Base-by-base conservation (phyloP, 2,797 vertebrate species). In the Falco naumanni region DNA sequence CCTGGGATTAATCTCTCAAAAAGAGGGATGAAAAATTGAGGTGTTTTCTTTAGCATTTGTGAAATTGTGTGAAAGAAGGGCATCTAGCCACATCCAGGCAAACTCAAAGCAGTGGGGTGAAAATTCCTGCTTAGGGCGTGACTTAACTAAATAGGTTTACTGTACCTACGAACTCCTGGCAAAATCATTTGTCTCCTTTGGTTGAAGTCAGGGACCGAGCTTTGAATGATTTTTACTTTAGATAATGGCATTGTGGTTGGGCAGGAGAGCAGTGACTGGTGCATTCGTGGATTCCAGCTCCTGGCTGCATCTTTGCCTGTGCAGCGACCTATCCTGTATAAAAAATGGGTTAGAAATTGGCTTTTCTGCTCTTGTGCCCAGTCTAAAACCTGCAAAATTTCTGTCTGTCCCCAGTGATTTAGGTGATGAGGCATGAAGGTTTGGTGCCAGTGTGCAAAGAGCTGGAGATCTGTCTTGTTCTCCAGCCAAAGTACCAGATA, bases 311-410 rank as follows among this genome's bases (percentile, higher is more conserved):
- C 31, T 61, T 41, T 34, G 15, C 16, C 34, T 15, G 43, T 11
- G 53, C 6, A 0, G 39, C 51, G 22, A 26, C 25, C 3, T 0
- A 8, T 34, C 37, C 24, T 21, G 4, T 34, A 12, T 33, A 5
- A 66, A 41, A 45, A 66, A 39, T 0, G n/a, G 59, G 31, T 53
- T 18, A 31, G 34, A 54, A 21, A 21, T 6, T 1, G 16, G 4
- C 29, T 76, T 61, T 45, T 16, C 59, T 39, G 4, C 79, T 37
- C 31, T 54, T 0, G 3, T 28, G 39, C 37, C 31, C 0, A 0
- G 10, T 10, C 57, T 9, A 16, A 70, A 63, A 39, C 34, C 29
- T 1, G 65, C 63, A 17, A 6, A 20, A 16, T 34, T 48, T 10
- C 53, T 50, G 8, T 19, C 25, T 9, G 19, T 20, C 47, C 24